phyloP scores from a whole-genome alignment of 2,888 invertebrate species.

The Norana najaformis region DNA sequence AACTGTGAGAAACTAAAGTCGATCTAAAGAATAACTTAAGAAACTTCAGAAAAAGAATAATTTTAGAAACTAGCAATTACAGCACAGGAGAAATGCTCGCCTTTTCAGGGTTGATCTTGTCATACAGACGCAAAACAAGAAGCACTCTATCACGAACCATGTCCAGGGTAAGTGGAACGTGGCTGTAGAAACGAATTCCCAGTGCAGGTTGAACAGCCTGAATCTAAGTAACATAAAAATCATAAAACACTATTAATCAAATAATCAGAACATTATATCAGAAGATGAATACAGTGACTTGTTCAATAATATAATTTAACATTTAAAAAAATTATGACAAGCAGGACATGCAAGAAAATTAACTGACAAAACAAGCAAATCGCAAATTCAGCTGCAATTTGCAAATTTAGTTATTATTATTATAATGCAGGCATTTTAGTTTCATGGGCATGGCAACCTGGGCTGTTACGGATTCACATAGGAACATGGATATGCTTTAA shows the following conservation, averaged over 20 bases:
- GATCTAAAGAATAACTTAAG: too few relatives aligned
- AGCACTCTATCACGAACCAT: constrained; percentile 72
- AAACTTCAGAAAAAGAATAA: too few relatives aligned
- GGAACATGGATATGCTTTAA: too few relatives aligned
- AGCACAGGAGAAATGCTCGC: constrained; percentile 63
- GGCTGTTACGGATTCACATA: too few relatives aligned
- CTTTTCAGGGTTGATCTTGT: constrained; percentile 85
- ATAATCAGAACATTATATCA: neutral
- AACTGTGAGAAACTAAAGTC: neutral
- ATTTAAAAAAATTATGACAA: too few relatives aligned
- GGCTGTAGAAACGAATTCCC: constrained; percentile 38
- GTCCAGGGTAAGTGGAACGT: constrained; percentile 44
- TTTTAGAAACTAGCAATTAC: neutral
- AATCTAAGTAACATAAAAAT: neutral
- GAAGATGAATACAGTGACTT: neutral
- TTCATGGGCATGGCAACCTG: too few relatives aligned
- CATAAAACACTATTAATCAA: neutral
- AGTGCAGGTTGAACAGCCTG: neutral
- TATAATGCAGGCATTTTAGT: too few relatives aligned
- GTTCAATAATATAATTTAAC: too few relatives aligned
- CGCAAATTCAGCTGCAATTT: too few relatives aligned
- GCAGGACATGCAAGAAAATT: too few relatives aligned
- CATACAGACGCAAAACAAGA: constrained; percentile 83
- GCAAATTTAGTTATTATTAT: too few relatives aligned
- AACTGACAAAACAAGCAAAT: too few relatives aligned